Percentiles rank a stretch among this genome's conserved stretches.
Conservation (phyloP, 2,113 vertebrate species). For the Rhinolophus ferrumequinum region DNA sequence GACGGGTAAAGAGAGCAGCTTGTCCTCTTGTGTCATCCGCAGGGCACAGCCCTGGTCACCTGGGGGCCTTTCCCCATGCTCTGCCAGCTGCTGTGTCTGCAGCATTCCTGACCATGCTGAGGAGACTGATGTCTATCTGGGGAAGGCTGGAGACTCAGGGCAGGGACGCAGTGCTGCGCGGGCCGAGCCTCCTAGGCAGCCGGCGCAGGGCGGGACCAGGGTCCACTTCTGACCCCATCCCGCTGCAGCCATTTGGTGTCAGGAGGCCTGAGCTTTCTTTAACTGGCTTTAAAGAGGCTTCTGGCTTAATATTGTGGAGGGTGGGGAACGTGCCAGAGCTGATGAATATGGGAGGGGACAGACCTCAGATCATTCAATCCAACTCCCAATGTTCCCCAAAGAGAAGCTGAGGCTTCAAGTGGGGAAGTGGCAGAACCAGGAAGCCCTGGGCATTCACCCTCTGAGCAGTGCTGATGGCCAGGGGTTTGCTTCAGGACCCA, state of each 20-base stretch:
- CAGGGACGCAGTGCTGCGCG: neutral
- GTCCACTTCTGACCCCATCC: neutral
- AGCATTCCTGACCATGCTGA: neutral
- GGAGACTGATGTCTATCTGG: neutral
- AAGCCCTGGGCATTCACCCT: neutral
- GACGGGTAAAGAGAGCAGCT: accelerated
- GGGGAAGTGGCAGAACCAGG: neutral
- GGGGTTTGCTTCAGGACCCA: neutral
- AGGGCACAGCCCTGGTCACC: neutral
- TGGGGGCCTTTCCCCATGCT: neutral
- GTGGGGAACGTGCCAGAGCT: neutral
- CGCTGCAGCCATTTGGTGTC: neutral
- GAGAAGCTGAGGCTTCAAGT: neutral
- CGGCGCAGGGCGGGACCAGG: neutral
- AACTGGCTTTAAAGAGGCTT: conserved; percentile 56
- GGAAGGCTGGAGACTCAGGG: neutral
- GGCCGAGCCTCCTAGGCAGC: neutral
- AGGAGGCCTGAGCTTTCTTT: neutral
- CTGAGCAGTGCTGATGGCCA: neutral
- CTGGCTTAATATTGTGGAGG: neutral
- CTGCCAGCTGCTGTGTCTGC: neutral
- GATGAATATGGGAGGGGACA: neutral
- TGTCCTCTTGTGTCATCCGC: accelerated
- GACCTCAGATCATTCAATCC: neutral
- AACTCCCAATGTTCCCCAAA: neutral